These are phyloP conservation scores for Semnornis frantzii DNA, from an alignment of 2,113 vertebrate species.

Conservation along the genomic window DNA sequence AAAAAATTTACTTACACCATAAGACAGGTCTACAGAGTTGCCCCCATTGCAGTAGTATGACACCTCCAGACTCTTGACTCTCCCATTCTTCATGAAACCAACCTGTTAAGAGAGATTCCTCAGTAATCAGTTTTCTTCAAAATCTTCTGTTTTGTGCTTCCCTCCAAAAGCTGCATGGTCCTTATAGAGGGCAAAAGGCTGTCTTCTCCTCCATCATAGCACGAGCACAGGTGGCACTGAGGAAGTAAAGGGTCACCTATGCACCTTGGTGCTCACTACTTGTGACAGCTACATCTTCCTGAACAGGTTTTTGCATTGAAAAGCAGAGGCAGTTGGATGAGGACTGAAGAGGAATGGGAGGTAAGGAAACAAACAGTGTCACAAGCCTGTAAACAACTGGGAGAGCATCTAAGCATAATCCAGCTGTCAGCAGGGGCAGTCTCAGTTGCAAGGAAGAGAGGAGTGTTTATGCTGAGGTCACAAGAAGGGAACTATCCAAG, in stretches of 20 bases:
- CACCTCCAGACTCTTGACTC: slow-evolving; percentile 86
- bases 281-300: background rate
- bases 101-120: slow-evolving; percentile 77
- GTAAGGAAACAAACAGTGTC: background rate
- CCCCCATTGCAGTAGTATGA: slow-evolving; percentile 87
- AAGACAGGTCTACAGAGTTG: slow-evolving; percentile 89
- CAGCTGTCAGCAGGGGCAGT: background rate
- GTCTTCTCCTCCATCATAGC: background rate
- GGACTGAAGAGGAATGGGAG: background rate
- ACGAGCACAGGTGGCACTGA: background rate
- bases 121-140: background rate
- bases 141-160: background rate
- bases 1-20: slow-evolving; percentile 77
- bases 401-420: background rate
- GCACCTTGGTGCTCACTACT: background rate
- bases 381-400: background rate
- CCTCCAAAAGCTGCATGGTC: background rate
- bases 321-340: background rate
- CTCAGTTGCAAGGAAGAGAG: background rate
- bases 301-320: background rate
- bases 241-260: background rate
- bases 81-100: slow-evolving; percentile 88
- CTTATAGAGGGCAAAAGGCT: background rate
- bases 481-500: background rate
- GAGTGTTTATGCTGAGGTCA: background rate